These are phyloP conservation scores for Thripadectes ignobilis DNA, from an alignment of 2,797 vertebrate genomes.

Conservation along the genomic window DNA sequence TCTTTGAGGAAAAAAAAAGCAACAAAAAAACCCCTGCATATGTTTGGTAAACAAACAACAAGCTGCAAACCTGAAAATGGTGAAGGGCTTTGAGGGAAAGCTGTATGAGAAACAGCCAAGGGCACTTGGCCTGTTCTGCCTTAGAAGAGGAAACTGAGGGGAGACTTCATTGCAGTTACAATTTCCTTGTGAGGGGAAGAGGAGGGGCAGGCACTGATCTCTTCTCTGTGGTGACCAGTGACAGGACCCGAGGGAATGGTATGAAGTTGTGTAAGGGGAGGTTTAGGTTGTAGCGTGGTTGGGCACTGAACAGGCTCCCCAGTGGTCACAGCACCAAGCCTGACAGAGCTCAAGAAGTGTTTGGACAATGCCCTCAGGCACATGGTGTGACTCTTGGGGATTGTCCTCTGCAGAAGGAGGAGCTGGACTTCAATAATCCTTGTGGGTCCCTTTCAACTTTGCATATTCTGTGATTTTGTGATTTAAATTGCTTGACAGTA, in stretches of 20 bases:
- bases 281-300: not conserved
- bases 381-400: not conserved
- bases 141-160: not conserved
- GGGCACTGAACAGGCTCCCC: not conserved
- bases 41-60: not conserved
- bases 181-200: not conserved
- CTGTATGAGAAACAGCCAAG: not conserved
- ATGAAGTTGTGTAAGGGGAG: not conserved
- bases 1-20: not conserved
- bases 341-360: not conserved
- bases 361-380: too few relatives aligned
- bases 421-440: not conserved
- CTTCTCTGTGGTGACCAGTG: not conserved
- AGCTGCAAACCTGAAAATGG: not conserved
- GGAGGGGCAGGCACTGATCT: not conserved
- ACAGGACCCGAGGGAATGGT: not conserved
- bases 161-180: not conserved
- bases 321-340: not conserved
- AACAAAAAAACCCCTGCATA: too few relatives aligned
- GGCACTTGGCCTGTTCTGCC: not conserved
- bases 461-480: not conserved
- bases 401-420: not conserved
- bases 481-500: conserved; percentile 45
- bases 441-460: not conserved
- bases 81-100: not conserved